phyloP scores from a whole-genome alignment of 2,888 invertebrate genomes.

The Odontocolon sp. region DNA sequence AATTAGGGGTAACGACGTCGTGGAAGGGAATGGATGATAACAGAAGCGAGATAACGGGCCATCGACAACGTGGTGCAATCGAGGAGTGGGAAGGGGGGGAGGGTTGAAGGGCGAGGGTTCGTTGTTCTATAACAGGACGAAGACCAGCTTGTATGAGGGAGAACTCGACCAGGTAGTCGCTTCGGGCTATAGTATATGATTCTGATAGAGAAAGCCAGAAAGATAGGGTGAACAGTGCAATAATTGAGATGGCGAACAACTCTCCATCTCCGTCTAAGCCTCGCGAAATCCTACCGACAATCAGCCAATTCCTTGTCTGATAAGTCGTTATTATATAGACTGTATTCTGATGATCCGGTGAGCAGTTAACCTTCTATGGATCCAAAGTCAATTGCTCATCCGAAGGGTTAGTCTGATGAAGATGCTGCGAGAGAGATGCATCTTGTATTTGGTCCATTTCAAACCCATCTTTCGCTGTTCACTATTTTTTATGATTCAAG shows the following conservation, averaged over 20 bases:
- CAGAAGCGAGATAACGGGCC: constrained; percentile 61
- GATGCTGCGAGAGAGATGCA: constrained; percentile 15
- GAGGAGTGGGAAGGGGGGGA: too few species aligned
- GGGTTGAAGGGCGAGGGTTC: constrained; percentile 27
- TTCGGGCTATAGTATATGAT: constrained; percentile 53
- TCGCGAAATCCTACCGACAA: constrained; percentile 63
- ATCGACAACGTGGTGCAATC: constrained; percentile 57
- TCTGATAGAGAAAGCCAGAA: constrained; percentile 40
- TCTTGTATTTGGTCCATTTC: constrained; percentile 20
- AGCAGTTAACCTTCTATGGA: constrained; percentile 4
- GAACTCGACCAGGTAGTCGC: constrained; percentile 49
- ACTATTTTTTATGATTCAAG: too few species aligned
- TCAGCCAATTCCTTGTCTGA: constrained; percentile 60
- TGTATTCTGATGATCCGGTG: constrained; percentile 12
- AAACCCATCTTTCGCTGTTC: too few species aligned
- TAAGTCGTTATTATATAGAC: constrained; percentile 57
- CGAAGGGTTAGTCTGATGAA: constrained; percentile 18
- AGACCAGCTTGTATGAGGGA: constrained; percentile 26
- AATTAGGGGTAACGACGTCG: constrained; percentile 72
- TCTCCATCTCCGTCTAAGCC: constrained; percentile 60
- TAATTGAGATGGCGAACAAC: constrained; percentile 69
- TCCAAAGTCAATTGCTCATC: constrained; percentile 23
- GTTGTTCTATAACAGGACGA: neutral
- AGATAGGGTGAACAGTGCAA: constrained; percentile 48
- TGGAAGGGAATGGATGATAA: constrained; percentile 67